phyloP scores from a whole-genome alignment of 2,888 invertebrate species.

The Julus scanicus region DNA sequence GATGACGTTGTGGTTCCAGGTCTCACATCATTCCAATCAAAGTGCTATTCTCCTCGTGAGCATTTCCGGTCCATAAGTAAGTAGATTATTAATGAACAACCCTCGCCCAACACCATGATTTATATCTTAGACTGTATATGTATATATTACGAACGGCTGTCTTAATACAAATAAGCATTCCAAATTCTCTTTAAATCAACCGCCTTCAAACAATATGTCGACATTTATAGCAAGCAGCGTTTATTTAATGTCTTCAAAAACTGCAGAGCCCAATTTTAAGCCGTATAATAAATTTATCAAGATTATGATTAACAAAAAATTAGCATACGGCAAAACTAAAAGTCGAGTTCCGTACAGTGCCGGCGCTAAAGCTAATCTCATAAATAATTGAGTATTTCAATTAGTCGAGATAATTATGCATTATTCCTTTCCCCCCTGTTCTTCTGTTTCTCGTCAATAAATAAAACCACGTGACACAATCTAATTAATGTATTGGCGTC shows the following conservation, averaged over 20 bases:
- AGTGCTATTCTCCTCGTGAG: too few species aligned
- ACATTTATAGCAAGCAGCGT: neutral
- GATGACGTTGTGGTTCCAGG: too few species aligned
- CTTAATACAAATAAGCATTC: neutral
- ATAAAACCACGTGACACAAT: constrained; percentile 16
- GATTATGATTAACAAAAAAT: constrained; percentile 8
- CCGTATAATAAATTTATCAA: neutral
- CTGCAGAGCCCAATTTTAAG: neutral
- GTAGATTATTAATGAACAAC: too few species aligned
- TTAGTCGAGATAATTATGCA: constrained; percentile 35
- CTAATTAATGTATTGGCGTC: constrained; percentile 19
- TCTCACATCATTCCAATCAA: too few species aligned
- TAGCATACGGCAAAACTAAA: neutral
- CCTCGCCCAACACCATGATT: too few species aligned
- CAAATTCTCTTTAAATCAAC: neutral
- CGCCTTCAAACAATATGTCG: neutral
- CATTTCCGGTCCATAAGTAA: too few species aligned
- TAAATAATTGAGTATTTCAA: constrained; percentile 42
- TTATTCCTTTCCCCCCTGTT: neutral
- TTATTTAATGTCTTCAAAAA: neutral
- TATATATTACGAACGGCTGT: neutral
- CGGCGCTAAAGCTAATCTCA: neutral
- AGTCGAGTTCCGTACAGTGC: neutral
- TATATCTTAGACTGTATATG: too few species aligned
- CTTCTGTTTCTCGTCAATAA: constrained; percentile 13